Conservation (phyloP, 2,113 vertebrate species). For the Xiphias gladius region DNA sequence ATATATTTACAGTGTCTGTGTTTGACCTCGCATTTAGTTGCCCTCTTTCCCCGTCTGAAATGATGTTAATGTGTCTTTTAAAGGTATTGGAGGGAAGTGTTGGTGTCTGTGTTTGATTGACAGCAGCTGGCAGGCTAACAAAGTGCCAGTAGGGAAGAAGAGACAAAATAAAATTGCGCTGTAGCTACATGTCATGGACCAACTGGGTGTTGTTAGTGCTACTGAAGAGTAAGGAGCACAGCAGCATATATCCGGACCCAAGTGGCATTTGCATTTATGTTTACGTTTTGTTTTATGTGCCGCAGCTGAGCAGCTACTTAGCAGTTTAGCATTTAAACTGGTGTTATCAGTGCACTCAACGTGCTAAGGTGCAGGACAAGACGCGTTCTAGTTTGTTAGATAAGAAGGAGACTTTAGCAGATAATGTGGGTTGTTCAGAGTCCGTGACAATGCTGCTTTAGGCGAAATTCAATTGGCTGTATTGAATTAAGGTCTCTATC, state of each 20-base stretch:
- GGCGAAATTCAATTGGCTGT: too few species aligned
- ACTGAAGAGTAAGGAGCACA: not conserved
- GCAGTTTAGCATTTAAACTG: too few species aligned
- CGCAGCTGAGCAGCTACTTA: not conserved
- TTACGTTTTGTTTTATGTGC: not conserved
- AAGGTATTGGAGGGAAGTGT: too few species aligned
- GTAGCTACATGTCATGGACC: not conserved
- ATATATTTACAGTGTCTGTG: not conserved
- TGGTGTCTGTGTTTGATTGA: not conserved
- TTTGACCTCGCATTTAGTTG: too few species aligned
- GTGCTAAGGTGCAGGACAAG: not conserved
- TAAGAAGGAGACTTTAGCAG: not conserved
- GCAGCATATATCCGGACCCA: not conserved
- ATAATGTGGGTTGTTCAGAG: too few species aligned
- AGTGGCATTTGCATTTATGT: not conserved
- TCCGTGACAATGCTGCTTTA: not conserved
- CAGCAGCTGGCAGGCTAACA: not conserved
- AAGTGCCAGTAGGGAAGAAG: not conserved
- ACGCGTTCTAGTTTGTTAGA: not conserved
- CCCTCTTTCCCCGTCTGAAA: not conserved
- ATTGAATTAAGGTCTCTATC: not conserved
- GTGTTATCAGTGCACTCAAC: too few species aligned
- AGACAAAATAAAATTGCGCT: not conserved
- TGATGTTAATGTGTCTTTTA: not conserved
- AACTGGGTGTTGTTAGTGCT: not conserved